Base-by-base conservation (phyloP, 2,113 vertebrate species). In the Daubentonia madagascariensis region DNA sequence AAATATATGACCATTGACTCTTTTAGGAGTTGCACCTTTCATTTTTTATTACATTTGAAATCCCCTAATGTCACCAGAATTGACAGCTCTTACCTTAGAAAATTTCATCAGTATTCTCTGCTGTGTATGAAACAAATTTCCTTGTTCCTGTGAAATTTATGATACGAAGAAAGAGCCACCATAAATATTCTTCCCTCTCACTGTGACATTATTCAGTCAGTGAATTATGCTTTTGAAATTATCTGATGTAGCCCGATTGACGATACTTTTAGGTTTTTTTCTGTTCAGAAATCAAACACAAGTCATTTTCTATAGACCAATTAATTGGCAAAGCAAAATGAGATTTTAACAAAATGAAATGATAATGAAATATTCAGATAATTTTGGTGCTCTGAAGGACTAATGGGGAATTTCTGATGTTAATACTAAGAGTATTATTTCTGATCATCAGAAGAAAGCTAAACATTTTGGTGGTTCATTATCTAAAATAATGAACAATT, bases 131-230 rank as follows among this genome's bases (percentile, higher is more conserved):
- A 76, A 96, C 18, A 40, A 72, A 96, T 96, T 95, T 95, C 70
- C 85, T 97, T 6, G 0, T 93, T 97, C 59, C 90, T 96, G 8
- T 95, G 97, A 96, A 97, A 97, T 96, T 97, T 96, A 97, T 94
- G 80, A 95, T 92, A 81, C 5, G 7, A 94, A 68, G 73, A 93
- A 90, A 80, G 70, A 97, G 70, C 59, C 18, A n/a, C 92, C 90
- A 83, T 97, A 96, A 97, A 97, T 94, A 97, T 84, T 92, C 83
- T 97, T 90, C 37, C 52, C 65, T 97, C 92, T 96, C 45, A 9
- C 65, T 61, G 17, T 97, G 90, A 97, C 90, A 83, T 97, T 97
- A 97, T 97, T 97, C 85, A 90, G 94, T 92, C 75, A 89, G 75
- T 95, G 88, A 96, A 87, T 92, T 97, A 96, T 45, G 52, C 88